Evolutionary conservation across 2,113 vertebrate genomes (phyloP).

Genomic region (Varanus salvator): DNA sequence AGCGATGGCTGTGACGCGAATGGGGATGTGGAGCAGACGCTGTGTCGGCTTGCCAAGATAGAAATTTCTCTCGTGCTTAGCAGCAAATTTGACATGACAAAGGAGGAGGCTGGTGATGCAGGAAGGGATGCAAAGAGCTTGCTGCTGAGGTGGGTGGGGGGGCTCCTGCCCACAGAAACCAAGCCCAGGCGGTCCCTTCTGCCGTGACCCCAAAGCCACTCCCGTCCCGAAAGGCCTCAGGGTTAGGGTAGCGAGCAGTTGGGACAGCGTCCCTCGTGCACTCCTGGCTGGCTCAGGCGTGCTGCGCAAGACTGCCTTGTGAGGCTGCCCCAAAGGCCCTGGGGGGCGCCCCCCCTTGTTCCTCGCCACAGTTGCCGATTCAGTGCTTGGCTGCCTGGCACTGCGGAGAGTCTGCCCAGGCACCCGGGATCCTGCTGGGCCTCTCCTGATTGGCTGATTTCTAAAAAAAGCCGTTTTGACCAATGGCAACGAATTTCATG

Average conservation of each 20-base stretch:
- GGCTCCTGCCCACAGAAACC: too few species aligned
- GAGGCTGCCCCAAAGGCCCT: too few species aligned
- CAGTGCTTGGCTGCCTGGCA: neutral
- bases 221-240: too few species aligned
- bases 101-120: slow-evolving; percentile 65
- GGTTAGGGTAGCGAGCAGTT: too few species aligned
- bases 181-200: too few species aligned
- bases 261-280: too few species aligned
- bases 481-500: neutral
- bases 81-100: slow-evolving; percentile 82
- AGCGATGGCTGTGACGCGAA: slow-evolving; percentile 39
- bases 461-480: neutral
- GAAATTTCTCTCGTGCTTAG: slow-evolving; percentile 92
- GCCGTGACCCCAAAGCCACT: too few species aligned
- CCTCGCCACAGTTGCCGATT: neutral
- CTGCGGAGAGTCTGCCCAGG: too few species aligned
- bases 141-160: slow-evolving; percentile 84
- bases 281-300: too few species aligned
- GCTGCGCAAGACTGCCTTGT: too few species aligned
- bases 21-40: slow-evolving; percentile 60
- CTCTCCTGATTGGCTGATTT: neutral
- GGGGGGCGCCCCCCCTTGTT: neutral
- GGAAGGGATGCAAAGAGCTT: slow-evolving; percentile 75
- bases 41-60: slow-evolving; percentile 75
- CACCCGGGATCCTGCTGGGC: too few species aligned